These are phyloP conservation scores for Bufotes viridis DNA, from an alignment of 2,797 vertebrate genomes.

Conservation along the genomic window DNA sequence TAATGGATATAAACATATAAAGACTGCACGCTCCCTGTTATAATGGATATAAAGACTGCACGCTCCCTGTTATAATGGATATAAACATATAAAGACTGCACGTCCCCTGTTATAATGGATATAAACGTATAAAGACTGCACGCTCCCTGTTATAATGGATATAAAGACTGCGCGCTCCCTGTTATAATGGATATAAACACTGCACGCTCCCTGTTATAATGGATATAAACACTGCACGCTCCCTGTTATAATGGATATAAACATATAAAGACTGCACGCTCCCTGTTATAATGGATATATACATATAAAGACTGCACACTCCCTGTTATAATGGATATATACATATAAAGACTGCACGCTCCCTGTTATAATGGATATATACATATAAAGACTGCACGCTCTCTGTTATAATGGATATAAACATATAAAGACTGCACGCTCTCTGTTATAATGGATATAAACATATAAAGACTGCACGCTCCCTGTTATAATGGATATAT, in stretches of 20 bases:
- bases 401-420: constrained; percentile 72
- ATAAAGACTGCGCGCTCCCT: constrained; percentile 92
- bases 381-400: constrained; percentile 89
- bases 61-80: constrained; percentile 79
- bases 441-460: too few relatives aligned
- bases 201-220: too few relatives aligned
- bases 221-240: constrained; percentile 89
- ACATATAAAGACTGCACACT: constrained; percentile 89
- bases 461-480: constrained; percentile 89
- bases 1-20: neutral
- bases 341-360: neutral
- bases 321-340: constrained; percentile 72
- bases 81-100: constrained; percentile 70
- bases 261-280: neutral
- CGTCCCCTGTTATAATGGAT: constrained; percentile 79
- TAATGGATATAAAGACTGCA: constrained; percentile 70
- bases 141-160: too few relatives aligned
- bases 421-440: neutral
- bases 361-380: too few relatives aligned
- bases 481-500: constrained; percentile 72
- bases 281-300: too few relatives aligned
- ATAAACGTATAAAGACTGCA: neutral
- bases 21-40: constrained; percentile 68
- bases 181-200: constrained; percentile 21
- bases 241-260: constrained; percentile 72